phyloP scores from a whole-genome alignment of 2,888 invertebrate genomes.

The Harmothoe impar region DNA sequence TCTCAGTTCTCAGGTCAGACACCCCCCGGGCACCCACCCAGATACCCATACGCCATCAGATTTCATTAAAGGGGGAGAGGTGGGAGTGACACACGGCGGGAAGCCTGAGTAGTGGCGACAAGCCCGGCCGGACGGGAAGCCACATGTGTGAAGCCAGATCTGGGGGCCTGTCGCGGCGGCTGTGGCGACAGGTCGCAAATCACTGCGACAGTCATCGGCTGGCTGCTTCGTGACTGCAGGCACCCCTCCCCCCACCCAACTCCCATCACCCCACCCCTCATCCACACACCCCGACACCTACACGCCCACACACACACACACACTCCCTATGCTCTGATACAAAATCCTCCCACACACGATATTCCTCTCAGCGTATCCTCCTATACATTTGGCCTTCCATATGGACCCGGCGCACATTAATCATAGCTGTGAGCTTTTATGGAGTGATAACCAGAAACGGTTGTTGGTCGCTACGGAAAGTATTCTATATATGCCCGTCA shows the following conservation, averaged over 20 bases:
- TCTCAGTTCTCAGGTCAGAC: no score
- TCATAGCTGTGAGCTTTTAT: not conserved
- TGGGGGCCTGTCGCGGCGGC: slow-evolving; percentile 1
- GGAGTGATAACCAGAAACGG: no score
- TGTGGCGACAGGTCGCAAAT: not conserved
- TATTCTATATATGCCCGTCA: no score
- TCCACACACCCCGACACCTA: not conserved
- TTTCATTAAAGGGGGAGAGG: no score
- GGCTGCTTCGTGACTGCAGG: not conserved
- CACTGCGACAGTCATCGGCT: not conserved
- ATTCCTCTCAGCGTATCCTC: not conserved
- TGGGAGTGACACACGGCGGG: not conserved
- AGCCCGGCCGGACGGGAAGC: not conserved
- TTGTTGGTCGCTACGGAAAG: no score
- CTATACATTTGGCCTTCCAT: not conserved
- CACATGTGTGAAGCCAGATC: not conserved
- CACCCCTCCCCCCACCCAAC: not conserved
- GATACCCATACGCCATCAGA: no score
- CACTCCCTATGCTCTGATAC: not conserved
- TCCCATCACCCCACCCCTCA: not conserved
- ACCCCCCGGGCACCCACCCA: no score
- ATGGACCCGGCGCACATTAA: not conserved
- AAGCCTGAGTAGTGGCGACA: not conserved
- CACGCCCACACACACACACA: not conserved
- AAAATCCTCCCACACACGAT: no score